These are phyloP conservation scores for Lasioglossum oenotherae DNA, from an alignment of 2,888 invertebrate genomes.

Conservation along the genomic window DNA sequence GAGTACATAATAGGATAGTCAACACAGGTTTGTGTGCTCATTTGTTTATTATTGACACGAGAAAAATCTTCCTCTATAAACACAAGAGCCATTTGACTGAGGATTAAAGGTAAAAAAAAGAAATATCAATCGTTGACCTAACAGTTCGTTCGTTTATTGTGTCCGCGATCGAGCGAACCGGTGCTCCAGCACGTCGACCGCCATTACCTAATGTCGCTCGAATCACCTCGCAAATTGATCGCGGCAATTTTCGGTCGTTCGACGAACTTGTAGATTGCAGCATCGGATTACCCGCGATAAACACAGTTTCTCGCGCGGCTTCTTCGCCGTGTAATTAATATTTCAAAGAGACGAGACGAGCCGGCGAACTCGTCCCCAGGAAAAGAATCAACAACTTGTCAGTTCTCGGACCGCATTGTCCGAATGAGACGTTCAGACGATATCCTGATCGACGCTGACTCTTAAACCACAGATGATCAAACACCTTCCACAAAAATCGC, in stretches of 20 bases:
- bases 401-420: too few relatives aligned
- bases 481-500: too few relatives aligned
- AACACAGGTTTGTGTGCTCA: too few relatives aligned
- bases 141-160: slow-evolving; percentile 26
- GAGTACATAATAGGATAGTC: background rate
- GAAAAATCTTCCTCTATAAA: background rate
- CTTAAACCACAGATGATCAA: too few relatives aligned
- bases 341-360: background rate
- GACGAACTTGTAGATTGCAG: slow-evolving; percentile 42
- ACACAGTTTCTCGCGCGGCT: slow-evolving; percentile 47
- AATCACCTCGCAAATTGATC: slow-evolving; percentile 53
- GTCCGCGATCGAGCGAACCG: slow-evolving; percentile 38
- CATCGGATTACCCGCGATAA: slow-evolving; percentile 55
- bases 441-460: too few relatives aligned
- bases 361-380: background rate
- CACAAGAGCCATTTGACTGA: too few relatives aligned
- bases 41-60: background rate
- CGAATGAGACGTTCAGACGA: too few relatives aligned
- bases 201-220: slow-evolving; percentile 17
- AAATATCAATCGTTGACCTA: too few relatives aligned
- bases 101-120: too few relatives aligned
- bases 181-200: slow-evolving; percentile 14
- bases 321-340: slow-evolving; percentile 19
- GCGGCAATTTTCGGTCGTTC: slow-evolving; percentile 47
- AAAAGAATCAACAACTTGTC: background rate